Base-by-base conservation (phyloP, 1,140 invertebrate species). In the Drosophila repletoides region DNA sequence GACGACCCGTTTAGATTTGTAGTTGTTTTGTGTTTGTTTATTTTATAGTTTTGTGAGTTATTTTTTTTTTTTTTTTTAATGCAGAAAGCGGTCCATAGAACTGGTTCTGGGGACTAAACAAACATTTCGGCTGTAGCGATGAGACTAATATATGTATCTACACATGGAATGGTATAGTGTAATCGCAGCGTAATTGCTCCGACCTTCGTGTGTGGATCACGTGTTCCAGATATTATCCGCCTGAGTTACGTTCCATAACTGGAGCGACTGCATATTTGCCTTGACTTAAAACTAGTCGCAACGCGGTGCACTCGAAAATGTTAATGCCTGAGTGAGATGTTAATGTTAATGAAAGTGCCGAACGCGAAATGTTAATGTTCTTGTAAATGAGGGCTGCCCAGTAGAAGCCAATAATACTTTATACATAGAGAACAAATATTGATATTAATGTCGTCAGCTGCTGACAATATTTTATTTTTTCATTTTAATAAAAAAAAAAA, bases 51-150 rank as follows among this genome's bases (percentile, higher is more conserved):
- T 33, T 28, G 38, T 48, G 6, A 56, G 21, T 43, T 29, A 9
- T 67, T 61, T 15, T 64, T 69, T 66, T 83, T 65, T 53, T 52
- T 69, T 69, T 33, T 58, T 73, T 55, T 41, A 55, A 40, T 64
- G 46, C 69, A 63, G 58, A 71, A 60, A 67, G 68, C 36, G 31
- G 53, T n/a, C 22, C 29, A 41, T 28, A 58, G 53, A 72, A 72
- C 70, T 45, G 65, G 70, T 72, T 72, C 61, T 71, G 14, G 28
- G 24, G 29, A 51, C 45, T 45, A 61, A 49, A 41, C 29, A 24
- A 71, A 66, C 68, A 51, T 29, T 48, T 26, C 12, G 33, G 41
- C 34, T 53, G 49, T 10, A 6, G 2, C 10, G 4, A 7, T 2
- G 24, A 15, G 19, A 24, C 28, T 17, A 21, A 31, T 40, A 33